Evolutionary conservation across 1,140 invertebrate species (phyloP), one percentile per base, ranked within the genome.

Genomic region (Neotoxoptera formosana): DNA sequence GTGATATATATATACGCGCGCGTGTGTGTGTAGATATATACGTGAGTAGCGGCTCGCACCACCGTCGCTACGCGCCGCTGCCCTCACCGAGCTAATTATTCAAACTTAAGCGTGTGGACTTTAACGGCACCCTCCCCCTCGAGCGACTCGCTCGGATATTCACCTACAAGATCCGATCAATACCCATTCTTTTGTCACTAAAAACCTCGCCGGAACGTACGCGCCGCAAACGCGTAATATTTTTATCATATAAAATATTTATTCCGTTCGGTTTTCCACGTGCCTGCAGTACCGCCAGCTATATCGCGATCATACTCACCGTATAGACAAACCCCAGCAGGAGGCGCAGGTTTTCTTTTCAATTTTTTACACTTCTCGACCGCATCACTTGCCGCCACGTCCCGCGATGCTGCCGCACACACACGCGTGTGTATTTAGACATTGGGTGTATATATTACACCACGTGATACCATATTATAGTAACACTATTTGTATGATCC

Each of bases 61-160:
- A 34, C 91, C 67, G 47, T 48, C 91, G 23, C 34, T 20, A 45
- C 25, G 51, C 81, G 53, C 25, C 88, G 34, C 76, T 30, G 56
- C 76, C 91, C 91, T 45, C 81, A n/a, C 51, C 91, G 81, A 93
- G 48, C 91, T 93, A 93, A 93, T 93, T 93, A 93, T 93, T 93
- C 91, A 93, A 93, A 93, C 91, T 93, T 93, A 93, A 93, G 81
- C 91, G 91, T 93, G 91, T 93, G 91, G 91, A 93, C 91, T 93
- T 93, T 93, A 93, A 93, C 91, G 76, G 91, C 76, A 83, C 91
- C 91, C 81, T 84, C 90, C 90, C 21, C 76, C 20, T 47, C 67
- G 91, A 92, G 20, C 91, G 47, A 47, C 67, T 92, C 48, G 48
- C 48, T 93, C 36, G 91, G 91, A 93, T 93, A 93, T 93, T 93